A percentile compares a stretch with the other conserved stretches of the same genome.
These are phyloP conservation scores for Synanthedon tipuliformis DNA, from an alignment of 2,888 invertebrate species.

Conservation along the genomic window DNA sequence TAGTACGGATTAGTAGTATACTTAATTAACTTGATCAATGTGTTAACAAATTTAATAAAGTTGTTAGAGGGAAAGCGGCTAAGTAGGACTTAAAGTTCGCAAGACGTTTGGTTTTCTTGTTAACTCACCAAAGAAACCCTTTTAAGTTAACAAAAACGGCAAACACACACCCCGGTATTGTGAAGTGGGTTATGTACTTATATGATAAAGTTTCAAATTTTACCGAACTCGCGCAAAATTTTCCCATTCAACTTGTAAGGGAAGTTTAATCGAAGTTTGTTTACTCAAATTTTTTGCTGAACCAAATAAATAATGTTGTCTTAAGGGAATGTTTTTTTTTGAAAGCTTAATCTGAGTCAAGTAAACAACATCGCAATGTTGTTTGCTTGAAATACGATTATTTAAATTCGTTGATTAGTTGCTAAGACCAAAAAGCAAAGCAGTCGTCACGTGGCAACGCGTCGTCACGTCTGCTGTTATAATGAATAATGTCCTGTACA, in stretches of 20 bases:
- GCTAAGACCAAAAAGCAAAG: no score
- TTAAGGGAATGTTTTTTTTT: no score
- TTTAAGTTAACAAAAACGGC: constrained; percentile 1
- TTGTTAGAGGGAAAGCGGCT: neutral
- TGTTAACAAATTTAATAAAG: no score
- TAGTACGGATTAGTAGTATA: no score
- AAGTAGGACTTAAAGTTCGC: constrained; percentile 2
- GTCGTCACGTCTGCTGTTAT: no score
- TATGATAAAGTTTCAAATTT: constrained; percentile 10
- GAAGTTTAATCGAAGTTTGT: constrained; percentile 11
- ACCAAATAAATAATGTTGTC: neutral
- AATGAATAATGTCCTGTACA: no score
- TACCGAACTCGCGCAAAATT: constrained; percentile 10
- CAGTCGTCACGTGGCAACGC: no score
- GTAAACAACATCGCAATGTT: no score
- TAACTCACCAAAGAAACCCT: constrained; percentile 3
- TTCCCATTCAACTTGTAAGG: constrained; percentile 8
- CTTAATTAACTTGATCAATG: no score
- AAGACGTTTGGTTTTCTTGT: constrained; percentile 4
- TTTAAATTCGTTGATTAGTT: no score
- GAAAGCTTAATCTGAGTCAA: no score
- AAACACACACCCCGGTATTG: neutral
- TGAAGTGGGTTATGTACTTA: constrained; percentile 3
- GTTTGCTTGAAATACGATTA: no score
- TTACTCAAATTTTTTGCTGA: constrained; percentile 6